Base-by-base conservation (phyloP, 1,140 invertebrate genomes). In the Maconellicoccus hirsutus region DNA sequence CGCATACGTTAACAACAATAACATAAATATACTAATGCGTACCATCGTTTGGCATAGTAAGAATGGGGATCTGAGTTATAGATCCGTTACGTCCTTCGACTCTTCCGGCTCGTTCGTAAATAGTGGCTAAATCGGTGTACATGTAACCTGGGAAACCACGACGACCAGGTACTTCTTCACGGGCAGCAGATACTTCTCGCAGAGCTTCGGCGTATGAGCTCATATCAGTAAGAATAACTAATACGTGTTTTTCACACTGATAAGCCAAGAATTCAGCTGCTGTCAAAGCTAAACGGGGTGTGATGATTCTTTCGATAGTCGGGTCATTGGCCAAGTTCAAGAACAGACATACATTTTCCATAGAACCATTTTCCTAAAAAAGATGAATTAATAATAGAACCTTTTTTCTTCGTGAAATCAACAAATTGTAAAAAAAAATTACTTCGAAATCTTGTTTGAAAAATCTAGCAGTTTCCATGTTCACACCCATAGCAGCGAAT, bases 81-180 rank as follows among this genome's bases (percentile, higher is more conserved):
- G 95, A 98, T 23, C 96, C 96, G 79, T 96, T 96, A 75, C 96
- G 86, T 21, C 96, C 96, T 80, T 97, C 94, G 19, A 98, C 95
- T 80, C 96, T 89, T 59, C 96, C 96, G 76, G 96, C 96, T 75
- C 96, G 85, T 82, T 98, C 96, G 79, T 98, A 98, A 78, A 98
- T 98, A 6, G 95, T 98, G 52, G 96, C 96, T 85, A 98, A 89
- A 90, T 98, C 94, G 39, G 96, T 98, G 92, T 98, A 98, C 96
- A 98, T 98, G 86, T 98, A 98, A 87, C 95, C 96, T 76, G 94
- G 91, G 85, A 93, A 96, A 86, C 93, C 93, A 83, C 93, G 86
- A 81, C 93, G 87, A 78, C 93, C 93, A 61, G 93, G 93, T 74
- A 96, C 93, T 83, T 98, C 96, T 82, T 98, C 96, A 80, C 96